Evolutionary conservation across 2,113 vertebrate species (phyloP), one percentile per base, ranked within the genome.

Genomic region (Urocynchramus pylzowi): DNA sequence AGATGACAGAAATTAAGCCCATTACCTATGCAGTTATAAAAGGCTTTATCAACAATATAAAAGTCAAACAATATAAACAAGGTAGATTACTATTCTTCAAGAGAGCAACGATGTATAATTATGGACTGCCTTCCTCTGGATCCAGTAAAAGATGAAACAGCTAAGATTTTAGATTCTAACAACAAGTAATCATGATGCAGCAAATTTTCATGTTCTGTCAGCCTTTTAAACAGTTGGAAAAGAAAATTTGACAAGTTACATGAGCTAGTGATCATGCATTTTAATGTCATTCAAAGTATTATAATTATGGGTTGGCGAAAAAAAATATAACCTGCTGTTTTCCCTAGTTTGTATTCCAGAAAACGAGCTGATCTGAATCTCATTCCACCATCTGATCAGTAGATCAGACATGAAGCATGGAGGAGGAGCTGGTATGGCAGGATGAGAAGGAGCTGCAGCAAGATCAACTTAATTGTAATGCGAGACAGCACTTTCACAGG

Each of bases 391-490:
- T 92, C 79, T 91, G 93, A 95, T 88, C 85, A 76, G 53, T 60
- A 64, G 61, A 91, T 91, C 86, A 96, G 88, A 69, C 86, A 81
- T n/a, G 90, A 93, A 94, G 74, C 85, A 90, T 53, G 83, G 77
- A 92, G 92, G 79, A 90, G 71, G 54, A 93, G 90, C 59, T 88
- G 68, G 21, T 59, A 92, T 28, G 1, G 2, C 37, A 80, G 2
- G 45, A 94, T 45, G 54, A 93, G 75, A 85, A 85, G 71, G 71
- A 95, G 50, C 71, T 92, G 88, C 68, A 57, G 68, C 63, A 92
- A 86, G 11, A 93, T 84, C 86, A 74, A 87, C 94, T 92, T 97
- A 86, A 95, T 95, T 96, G 90, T 92, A 74, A 97, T 95, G 50
- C 95, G 6, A 74, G 91, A 84, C 92, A 95, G 79, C 94, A 89